phyloP scores from a whole-genome alignment of 2,113 vertebrate species.

The Zosterops japonicus region DNA sequence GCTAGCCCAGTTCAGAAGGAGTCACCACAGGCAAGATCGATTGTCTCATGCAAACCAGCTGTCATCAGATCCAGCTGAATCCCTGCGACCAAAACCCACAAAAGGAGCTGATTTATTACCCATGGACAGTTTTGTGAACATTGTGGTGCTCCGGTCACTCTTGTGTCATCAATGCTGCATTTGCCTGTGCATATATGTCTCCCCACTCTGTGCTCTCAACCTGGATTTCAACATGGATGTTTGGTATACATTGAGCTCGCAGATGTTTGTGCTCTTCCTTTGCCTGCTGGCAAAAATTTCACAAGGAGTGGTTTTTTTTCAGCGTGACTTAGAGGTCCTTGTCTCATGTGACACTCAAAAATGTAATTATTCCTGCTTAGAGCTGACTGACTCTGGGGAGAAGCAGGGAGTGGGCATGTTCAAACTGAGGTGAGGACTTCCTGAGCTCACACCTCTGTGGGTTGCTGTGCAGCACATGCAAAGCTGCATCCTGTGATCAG shows the following conservation, averaged over 20 bases:
- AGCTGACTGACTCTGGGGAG: neutral
- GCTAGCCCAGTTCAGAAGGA: neutral
- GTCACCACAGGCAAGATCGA: neutral
- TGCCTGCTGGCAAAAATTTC: constrained; percentile 1
- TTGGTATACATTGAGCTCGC: neutral
- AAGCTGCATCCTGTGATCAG: neutral
- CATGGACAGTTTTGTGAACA: neutral
- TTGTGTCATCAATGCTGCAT: neutral
- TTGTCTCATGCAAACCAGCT: neutral
- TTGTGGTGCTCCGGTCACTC: neutral
- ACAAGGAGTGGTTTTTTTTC: neutral
- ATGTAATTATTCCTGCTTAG: neutral
- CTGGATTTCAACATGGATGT: neutral
- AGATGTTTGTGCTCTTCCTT: neutral
- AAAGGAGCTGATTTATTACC: neutral
- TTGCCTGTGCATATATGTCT: neutral
- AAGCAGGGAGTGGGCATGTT: neutral
- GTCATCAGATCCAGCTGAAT: neutral
- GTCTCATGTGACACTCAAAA: constrained; percentile 29
- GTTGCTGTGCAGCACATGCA: neutral
- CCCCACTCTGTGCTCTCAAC: neutral
- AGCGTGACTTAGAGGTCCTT: neutral
- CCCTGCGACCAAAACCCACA: neutral
- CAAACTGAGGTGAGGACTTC: neutral
- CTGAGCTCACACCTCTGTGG: neutral